Base-by-base conservation (phyloP, 2,113 vertebrate species). In the Picathartes gymnocephalus region DNA sequence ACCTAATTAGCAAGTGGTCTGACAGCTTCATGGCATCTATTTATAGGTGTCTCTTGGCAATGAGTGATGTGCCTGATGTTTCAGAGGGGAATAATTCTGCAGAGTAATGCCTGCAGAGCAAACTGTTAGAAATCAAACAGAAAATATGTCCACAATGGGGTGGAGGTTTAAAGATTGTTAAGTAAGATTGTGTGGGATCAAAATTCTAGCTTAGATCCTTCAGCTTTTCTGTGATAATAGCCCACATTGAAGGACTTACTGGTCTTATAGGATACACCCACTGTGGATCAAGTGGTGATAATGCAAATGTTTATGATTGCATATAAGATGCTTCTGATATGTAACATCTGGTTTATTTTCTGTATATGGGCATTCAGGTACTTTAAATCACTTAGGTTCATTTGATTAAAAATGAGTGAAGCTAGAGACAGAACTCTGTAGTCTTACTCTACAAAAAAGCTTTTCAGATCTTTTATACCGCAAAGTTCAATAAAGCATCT, bases 381-480 rank as follows among this genome's bases (percentile, higher is more conserved):
- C 48, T 93, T 88, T 66, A 94, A 94, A 96, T 92, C 9, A 60
- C 81, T 91, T 88, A 60, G n/a, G 21, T 81, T 92, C 12, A 73
- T 95, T 82, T 86, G 72, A 68, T 92, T 94, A 95, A 96, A 97
- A 94, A 90, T 54, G 22, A 92, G 31, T 44, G 61, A 31, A 94
- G 24, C 45, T 82, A 27, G 64, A 93, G 77, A 88, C 25, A 81
- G 76, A 88, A 81, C 9, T 91, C 83, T 51, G 57, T 65, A 85
- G 7, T 51, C 28, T 91, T 91, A 86, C n/a, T 69, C 48, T 66
- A 42, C 27, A 50, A 94, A 84, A 94, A 91, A 86, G 16, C 17
- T 51, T 94, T 95, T 96, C 33, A 74, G 76, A 73, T 62, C 4
- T 90, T 94, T 69, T 80, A 61, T 37, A 74, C 4, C 11, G 66